phyloP scores from a whole-genome alignment of 2,888 invertebrate genomes.

The Euphydryas editha region DNA sequence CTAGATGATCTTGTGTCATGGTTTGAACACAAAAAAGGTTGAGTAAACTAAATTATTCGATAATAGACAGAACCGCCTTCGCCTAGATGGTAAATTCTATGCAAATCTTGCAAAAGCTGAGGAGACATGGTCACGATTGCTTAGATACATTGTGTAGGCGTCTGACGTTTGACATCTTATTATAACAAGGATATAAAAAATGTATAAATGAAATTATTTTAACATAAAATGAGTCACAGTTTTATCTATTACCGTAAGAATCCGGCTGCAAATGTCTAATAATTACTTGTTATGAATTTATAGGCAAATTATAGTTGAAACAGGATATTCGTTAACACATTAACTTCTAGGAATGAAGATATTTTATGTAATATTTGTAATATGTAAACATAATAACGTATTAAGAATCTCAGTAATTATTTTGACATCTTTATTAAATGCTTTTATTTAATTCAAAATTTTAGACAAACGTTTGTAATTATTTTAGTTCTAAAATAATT shows the following conservation, averaged over 20 bases:
- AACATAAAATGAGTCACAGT: slow-evolving; percentile 24
- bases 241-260: slow-evolving; percentile 13
- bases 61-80: slow-evolving; percentile 41
- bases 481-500: no score
- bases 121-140: slow-evolving; percentile 24
- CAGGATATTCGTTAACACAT: slow-evolving; percentile 27
- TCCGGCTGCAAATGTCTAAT: slow-evolving; percentile 27
- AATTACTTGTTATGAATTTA: slow-evolving; percentile 22
- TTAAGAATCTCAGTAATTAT: not conserved
- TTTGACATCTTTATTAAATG: not conserved
- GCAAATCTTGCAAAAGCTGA: slow-evolving; percentile 33
- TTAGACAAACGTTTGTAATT: not conserved
- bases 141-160: slow-evolving; percentile 32
- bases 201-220: slow-evolving; percentile 24
- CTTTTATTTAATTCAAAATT: not conserved
- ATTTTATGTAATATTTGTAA: slow-evolving; percentile 10
- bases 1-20: slow-evolving; percentile 31
- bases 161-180: slow-evolving; percentile 27
- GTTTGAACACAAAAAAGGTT: slow-evolving; percentile 23
- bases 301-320: slow-evolving; percentile 21
- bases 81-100: slow-evolving; percentile 37
- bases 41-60: slow-evolving; percentile 29
- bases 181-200: slow-evolving; percentile 30
- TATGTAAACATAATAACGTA: not conserved
- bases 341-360: slow-evolving; percentile 10